These are phyloP conservation scores for Lepilemur ruficaudatus DNA, from an alignment of 2,797 vertebrate species.

Conservation along the genomic window DNA sequence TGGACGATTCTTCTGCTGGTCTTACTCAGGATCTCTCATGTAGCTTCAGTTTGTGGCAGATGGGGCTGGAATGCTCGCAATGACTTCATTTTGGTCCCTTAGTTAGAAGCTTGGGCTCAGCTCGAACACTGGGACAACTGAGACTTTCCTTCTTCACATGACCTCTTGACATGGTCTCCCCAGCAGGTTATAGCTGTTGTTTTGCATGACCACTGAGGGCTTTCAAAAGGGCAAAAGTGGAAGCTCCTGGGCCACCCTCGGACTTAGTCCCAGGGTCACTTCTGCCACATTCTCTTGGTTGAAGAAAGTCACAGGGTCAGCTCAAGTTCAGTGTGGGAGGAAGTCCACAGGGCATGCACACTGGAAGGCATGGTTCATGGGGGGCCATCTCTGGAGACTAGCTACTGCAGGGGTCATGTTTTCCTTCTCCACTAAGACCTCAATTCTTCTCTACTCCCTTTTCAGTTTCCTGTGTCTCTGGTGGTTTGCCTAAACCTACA, in stretches of 20 bases:
- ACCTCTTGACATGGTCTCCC: background rate
- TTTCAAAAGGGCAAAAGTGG: background rate
- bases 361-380: background rate
- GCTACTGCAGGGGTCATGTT: background rate
- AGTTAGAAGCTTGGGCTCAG: background rate
- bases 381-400: background rate
- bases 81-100: background rate
- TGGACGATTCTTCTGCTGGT: background rate
- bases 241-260: background rate
- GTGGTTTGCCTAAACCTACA: constrained; percentile 81
- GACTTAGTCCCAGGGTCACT: background rate
- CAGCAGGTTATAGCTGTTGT: background rate
- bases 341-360: background rate
- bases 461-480: constrained; percentile 77
- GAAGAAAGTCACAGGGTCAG: background rate
- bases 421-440: constrained; percentile 44
- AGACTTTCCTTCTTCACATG: background rate
- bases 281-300: background rate
- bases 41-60: background rate
- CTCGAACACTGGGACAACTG: background rate
- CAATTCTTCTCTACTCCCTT: constrained; percentile 67
- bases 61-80: background rate
- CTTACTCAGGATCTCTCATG: background rate
- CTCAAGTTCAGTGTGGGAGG: background rate
- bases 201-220: background rate